phyloP scores from a whole-genome alignment of 1,140 invertebrate genomes.

The Dysdera silvatica region DNA sequence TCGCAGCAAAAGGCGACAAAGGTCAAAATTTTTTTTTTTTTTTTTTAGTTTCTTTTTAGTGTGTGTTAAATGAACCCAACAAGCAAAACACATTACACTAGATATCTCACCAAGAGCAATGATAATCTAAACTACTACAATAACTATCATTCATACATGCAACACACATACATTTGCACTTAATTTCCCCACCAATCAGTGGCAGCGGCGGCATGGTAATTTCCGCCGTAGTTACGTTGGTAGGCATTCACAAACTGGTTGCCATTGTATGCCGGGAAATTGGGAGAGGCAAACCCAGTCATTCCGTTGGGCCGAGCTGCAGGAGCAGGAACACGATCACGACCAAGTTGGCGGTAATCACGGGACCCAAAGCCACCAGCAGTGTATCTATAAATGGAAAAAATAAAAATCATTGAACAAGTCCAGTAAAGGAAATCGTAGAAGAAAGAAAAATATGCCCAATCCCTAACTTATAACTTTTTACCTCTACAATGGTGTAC shows the following conservation, averaged over 20 bases:
- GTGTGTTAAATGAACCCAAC: slow-evolving; percentile 31
- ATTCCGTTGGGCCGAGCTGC: slow-evolving; percentile 3
- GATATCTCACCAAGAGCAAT: too few relatives aligned
- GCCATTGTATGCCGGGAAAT: slow-evolving; percentile 15
- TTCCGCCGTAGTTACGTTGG: slow-evolving; percentile 28
- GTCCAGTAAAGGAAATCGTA: too few relatives aligned
- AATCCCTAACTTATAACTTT: too few relatives aligned
- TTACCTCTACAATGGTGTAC: too few relatives aligned
- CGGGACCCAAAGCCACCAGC: slow-evolving; percentile 66
- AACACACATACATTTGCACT: too few relatives aligned
- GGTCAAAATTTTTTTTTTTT: too few relatives aligned
- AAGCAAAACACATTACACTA: too few relatives aligned
- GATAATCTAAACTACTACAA: too few relatives aligned
- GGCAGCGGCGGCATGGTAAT: slow-evolving; percentile 17
- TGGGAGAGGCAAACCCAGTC: slow-evolving; percentile 9
- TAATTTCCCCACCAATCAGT: slow-evolving; percentile 32
- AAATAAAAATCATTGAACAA: neutral
- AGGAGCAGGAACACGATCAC: slow-evolving; percentile 21
- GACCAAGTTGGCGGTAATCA: slow-evolving; percentile 70
- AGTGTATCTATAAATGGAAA: slow-evolving; percentile 35
- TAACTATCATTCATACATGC: too few relatives aligned
- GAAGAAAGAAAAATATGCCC: too few relatives aligned
- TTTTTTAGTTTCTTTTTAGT: too few relatives aligned
- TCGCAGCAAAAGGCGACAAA: too few relatives aligned
- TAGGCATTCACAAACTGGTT: slow-evolving; percentile 27